Percentiles rank a stretch among this genome's conserved stretches.
Evolutionary conservation across 1,140 invertebrate species (phyloP).

Genomic region (Pogonognathellus flavescens): DNA sequence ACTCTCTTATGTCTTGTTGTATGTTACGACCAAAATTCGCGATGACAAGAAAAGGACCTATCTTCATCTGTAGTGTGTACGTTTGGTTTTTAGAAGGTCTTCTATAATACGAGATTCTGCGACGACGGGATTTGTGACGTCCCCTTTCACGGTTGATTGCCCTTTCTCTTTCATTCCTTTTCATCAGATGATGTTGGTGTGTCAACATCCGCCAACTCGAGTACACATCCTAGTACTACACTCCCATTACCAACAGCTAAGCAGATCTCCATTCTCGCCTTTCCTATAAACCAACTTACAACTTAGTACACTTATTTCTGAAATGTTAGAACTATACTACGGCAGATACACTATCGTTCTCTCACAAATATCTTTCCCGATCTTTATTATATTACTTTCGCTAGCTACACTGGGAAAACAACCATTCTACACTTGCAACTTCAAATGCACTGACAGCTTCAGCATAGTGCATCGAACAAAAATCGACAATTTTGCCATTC

Average conservation of each 20-base stretch:
- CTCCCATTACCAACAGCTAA: neutral
- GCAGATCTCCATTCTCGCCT: too few relatives aligned
- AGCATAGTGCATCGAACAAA: too few relatives aligned
- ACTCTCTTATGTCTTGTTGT: neutral
- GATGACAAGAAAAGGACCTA: neutral
- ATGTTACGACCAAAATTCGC: neutral
- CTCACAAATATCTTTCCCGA: too few relatives aligned
- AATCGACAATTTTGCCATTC: too few relatives aligned
- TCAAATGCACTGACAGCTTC: too few relatives aligned
- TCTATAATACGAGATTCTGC: neutral
- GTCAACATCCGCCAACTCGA: slow-evolving; percentile 2
- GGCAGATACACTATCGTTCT: too few relatives aligned
- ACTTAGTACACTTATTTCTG: too few relatives aligned
- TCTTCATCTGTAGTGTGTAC: neutral
- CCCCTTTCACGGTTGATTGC: neutral
- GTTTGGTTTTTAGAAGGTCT: neutral
- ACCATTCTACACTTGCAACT: too few relatives aligned
- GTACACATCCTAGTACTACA: neutral
- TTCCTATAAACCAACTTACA: too few relatives aligned
- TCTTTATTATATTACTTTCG: too few relatives aligned
- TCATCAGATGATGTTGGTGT: slow-evolving; percentile 4
- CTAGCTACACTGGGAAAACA: too few relatives aligned
- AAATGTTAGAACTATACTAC: too few relatives aligned
- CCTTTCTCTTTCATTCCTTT: neutral
- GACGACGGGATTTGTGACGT: neutral